Evolutionary conservation across 1,140 invertebrate genomes (phyloP), one percentile per base, ranked within the genome.

Genomic region (Neuroterus valhalla): DNA sequence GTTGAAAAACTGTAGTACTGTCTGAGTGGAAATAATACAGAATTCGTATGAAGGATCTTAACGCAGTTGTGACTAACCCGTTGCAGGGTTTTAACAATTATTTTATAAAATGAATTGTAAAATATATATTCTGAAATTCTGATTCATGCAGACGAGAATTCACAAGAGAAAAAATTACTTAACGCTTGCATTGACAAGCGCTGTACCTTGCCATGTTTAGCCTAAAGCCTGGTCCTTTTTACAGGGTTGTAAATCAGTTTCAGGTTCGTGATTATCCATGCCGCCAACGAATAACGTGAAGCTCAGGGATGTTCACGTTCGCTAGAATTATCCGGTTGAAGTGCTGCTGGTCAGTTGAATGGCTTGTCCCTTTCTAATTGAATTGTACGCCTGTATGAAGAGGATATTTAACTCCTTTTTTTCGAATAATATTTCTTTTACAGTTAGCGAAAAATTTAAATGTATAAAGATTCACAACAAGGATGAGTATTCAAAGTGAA

Each of bases 301-400:
- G 23, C 17, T 14, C 5, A 12, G 23, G 62, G 55, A 52, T 43
- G 31, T 67, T 23, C 55, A 42, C 38, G 62, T 31, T 23, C 52
- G 4, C 21, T 55, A 15, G 68, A n/a, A 52, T 26, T 68, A 26
- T 66, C 50, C 46, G 12, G 44, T 2, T 50, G n/a, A 71, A 66
- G 75, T 62, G 70, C 68, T 70, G 10, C 48, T 15, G 52, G 43
- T 17, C 44, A 31, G 19, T 12, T 68, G 50, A 6, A 19, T 42
- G 52, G n/a, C 48, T 21, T 19, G 10, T 50, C 15, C 21, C 48
- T 17, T 50, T 19, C 17, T 19, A 2, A 50, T 11, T 17, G 48
- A 19, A 17, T 19, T 19, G 17, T 17, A 48, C 46, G 21, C 19
- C 11, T 19, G 21, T 19, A 17, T 19, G 19, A 50, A 50, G 21